Evolutionary conservation across 2,888 invertebrate species (phyloP), one percentile per base, ranked within the genome.

Genomic region (Stratiomys singularior): DNA sequence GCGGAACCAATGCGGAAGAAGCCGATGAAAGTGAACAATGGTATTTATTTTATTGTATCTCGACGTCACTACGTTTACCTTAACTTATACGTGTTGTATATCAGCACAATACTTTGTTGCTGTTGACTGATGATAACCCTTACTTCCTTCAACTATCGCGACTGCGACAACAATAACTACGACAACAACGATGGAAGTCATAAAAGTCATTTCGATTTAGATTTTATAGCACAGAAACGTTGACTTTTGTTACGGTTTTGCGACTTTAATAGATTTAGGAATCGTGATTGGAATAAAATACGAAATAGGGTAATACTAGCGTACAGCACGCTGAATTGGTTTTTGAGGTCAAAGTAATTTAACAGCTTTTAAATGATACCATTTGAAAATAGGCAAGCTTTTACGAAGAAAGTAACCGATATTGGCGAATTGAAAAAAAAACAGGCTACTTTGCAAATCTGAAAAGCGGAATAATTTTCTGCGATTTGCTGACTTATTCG

Each of bases 231-330:
- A 5, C n/a, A 64, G 64, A 64, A 64, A 64, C 21, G 64, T 28
- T n/a, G 64, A 64, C 64, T 64, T 64, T 64, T 64, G 64, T 64
- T 64, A 30, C 64, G 64, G n/a, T 30, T 37, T 64, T 64, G 64
- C 30, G 28, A 28, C n/a, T 64, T 64, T 64, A 64, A 64, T 64
- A 30, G 28, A 18, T 28, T 30, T 30, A 15, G 28, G 18, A 64
- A 64, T 27, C 64, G 64, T 64, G 64, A 64, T 30, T 28, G 13
- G 64, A 64, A 64, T 64, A 0, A 13, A 30, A 64, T 60, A 18
- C n/a, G n/a, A 18, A 25, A 25, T 25, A 60, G 23, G 21, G 11
- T 2, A 25, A 25, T 7, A 5, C 7, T 18, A 60, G 23, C 52
- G 52, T 52, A 37, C 37, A 9, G 37, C 9, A 37, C 9, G 37